A percentile compares a stretch with the other conserved stretches of the same genome.
Conservation (phyloP, 1,140 invertebrate genomes). For the Drosophila jambulina region DNA sequence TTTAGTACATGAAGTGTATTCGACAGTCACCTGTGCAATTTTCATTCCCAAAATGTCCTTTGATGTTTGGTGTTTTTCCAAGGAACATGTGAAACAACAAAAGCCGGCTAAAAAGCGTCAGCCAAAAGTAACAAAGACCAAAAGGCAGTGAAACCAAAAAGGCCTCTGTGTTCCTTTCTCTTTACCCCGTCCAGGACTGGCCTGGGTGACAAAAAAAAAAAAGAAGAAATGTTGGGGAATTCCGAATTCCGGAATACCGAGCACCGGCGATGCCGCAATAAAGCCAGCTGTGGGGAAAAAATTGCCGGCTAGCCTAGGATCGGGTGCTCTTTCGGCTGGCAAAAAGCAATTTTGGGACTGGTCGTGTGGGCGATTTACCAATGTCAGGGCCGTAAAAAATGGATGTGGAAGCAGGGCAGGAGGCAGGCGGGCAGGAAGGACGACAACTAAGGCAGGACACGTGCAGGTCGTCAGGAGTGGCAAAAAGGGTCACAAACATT, state of each 20-base stretch:
- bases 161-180: conserved; percentile 1
- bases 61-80: conserved; percentile 33
- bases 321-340: neutral
- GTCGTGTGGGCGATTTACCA: conserved; percentile 61
- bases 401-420: conserved; percentile 13
- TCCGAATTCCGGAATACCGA: conserved; percentile 26
- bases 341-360: conserved; percentile 47
- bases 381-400: conserved; percentile 47
- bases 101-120: conserved; percentile 17
- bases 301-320: conserved; percentile 26
- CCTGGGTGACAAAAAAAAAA: conserved; percentile 18
- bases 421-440: neutral
- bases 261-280: conserved; percentile 23
- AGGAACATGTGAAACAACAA: conserved; percentile 18
- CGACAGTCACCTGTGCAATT: neutral
- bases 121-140: conserved; percentile 23
- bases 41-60: conserved; percentile 13
- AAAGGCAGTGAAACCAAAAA: conserved; percentile 30
- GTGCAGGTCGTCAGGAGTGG: conserved; percentile 51
- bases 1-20: neutral
- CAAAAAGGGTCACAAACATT: conserved; percentile 68
- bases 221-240: conserved; percentile 13
- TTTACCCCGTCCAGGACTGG: neutral
- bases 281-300: conserved; percentile 30
- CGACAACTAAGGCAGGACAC: conserved; percentile 38